phyloP scores from a whole-genome alignment of 2,797 vertebrate species.

The Esox masquinongy region DNA sequence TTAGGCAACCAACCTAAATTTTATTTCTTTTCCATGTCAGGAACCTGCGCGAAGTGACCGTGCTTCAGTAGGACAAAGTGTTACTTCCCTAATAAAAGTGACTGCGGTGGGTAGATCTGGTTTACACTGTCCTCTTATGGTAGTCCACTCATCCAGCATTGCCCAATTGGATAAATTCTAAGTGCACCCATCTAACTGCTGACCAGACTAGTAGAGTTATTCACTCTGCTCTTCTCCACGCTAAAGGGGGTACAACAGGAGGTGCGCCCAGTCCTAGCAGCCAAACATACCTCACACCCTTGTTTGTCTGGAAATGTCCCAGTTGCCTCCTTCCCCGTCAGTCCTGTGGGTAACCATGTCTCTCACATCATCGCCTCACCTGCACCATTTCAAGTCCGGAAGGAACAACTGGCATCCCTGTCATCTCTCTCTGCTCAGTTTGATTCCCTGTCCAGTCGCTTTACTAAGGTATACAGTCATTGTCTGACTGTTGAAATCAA shows the following conservation, averaged over 20 bases:
- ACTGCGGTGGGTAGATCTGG: conserved; percentile 32
- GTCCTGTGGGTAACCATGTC: conserved; percentile 25
- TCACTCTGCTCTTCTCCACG: conserved; percentile 14
- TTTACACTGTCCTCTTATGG: background rate
- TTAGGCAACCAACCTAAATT: too few species aligned
- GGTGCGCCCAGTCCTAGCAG: background rate
- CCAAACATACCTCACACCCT: conserved; percentile 3
- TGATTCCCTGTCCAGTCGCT: background rate
- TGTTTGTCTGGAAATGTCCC: conserved; percentile 13
- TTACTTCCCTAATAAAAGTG: background rate
- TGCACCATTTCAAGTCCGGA: conserved; percentile 11
- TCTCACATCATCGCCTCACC: conserved; percentile 25
- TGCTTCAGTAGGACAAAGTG: background rate
- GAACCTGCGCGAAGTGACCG: conserved; percentile 16
- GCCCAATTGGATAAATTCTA: background rate
- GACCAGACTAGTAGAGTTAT: background rate
- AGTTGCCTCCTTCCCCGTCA: conserved; percentile 27
- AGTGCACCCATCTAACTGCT: background rate
- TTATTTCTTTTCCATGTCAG: conserved; percentile 10
- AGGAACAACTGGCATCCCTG: background rate
- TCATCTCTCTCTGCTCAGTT: conserved; percentile 6
- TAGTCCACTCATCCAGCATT: background rate
- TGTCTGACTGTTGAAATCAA: background rate
- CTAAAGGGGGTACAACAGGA: conserved; percentile 30
- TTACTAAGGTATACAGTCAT: conserved; percentile 17